Evolutionary conservation across 2,113 vertebrate species (phyloP), one percentile per base, ranked within the genome.

Genomic region (Bufo bufo): DNA sequence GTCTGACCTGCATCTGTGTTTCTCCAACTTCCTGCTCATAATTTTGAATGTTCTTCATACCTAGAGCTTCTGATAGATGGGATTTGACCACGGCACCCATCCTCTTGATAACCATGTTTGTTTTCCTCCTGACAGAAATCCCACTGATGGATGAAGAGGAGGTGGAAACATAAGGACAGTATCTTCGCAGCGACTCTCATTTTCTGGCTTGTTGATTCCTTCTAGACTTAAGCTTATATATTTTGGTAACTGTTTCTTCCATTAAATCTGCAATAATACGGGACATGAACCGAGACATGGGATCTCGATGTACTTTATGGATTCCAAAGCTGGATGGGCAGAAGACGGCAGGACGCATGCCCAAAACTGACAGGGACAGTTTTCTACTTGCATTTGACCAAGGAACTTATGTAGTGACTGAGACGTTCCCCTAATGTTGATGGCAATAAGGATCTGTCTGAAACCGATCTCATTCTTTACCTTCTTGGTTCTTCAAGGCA

Each of bases 91-190:
- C n/a, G n/a, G n/a, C n/a, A n/a, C 8, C 66, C 17, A 63, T 66
- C 63, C 6, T 66, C 63, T 66, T 49, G 6, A 49, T 52, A 77
- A 54, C 50, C 16, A 33, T 23, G 3, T 91, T 74, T 82, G 84
- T 90, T 90, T 63, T 79, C 77, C 71, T 88, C 45, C 90, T 93
- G 91, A 43, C 92, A 97, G 96, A 96, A 94, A 96, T 96, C 91
- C 96, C 96, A 84, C 93, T 97, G 86, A 96, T 97, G 94, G 96
- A 95, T 82, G 96, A 95, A 88, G 95, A 93, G n/a, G 91, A n/a
- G 33, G 92, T 78, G 94, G 94, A 90, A 79, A 85, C 82, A 89
- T 90, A 87, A 74, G 72, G 84, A 72, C 45, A 49, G 8, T 16
- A n/a, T 20, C 50, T 59, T 20, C 20, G n/a, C 49, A 72, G 14